Percentiles rank a stretch among this genome's conserved stretches.
These are phyloP conservation scores for Carapus acus DNA, from an alignment of 2,797 vertebrate genomes.

Conservation along the genomic window DNA sequence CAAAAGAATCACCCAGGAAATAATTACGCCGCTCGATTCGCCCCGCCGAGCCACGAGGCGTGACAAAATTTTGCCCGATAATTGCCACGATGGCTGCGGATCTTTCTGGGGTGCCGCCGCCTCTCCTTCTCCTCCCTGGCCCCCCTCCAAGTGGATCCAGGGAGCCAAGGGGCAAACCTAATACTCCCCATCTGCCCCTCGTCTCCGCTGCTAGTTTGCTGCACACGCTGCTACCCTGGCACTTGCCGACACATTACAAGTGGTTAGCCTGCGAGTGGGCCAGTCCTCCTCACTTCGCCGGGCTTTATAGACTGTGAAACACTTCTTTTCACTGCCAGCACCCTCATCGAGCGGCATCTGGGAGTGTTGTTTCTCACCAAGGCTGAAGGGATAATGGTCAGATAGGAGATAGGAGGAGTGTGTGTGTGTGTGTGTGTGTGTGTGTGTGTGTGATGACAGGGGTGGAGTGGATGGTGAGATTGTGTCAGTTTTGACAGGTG, in stretches of 20 bases:
- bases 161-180: conserved; percentile 32
- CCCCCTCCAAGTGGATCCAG: conserved; percentile 41
- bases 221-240: conserved; percentile 5
- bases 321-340: conserved; percentile 25
- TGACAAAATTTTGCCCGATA: conserved; percentile 15
- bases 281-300: conserved; percentile 9
- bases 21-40: conserved; percentile 3
- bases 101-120: conserved; percentile 36
- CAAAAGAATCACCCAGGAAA: conserved; percentile 1
- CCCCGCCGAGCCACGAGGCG: conserved; percentile 8
- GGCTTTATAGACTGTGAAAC: conserved; percentile 12
- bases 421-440: not conserved
- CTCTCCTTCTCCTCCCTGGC: conserved; percentile 35
- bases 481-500: conserved; percentile 19
- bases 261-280: conserved; percentile 11
- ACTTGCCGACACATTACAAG: conserved; percentile 11
- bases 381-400: conserved; percentile 31
- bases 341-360: conserved; percentile 16
- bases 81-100: conserved; percentile 13
- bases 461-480: conserved; percentile 14
- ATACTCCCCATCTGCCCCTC: conserved; percentile 40
- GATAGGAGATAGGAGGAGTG: conserved; percentile 13
- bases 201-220: conserved; percentile 26
- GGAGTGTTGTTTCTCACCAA: conserved; percentile 15
- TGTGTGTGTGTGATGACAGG: not conserved